Percentiles rank a stretch among this genome's conserved stretches.
Conservation (phyloP, 2,888 invertebrate genomes). For the Maniola hyperantus region DNA sequence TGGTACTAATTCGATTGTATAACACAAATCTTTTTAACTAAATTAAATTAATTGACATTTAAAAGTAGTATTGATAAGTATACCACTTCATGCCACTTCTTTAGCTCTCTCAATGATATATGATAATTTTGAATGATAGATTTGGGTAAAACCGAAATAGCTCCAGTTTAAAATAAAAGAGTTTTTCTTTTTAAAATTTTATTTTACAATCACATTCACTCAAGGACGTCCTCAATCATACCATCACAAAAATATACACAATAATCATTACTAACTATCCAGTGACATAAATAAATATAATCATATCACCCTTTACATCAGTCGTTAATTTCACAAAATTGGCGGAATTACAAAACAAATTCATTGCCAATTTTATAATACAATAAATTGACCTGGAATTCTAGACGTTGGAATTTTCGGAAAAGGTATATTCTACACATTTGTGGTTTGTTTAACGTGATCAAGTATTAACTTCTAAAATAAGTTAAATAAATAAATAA, state of each 20-base stretch:
- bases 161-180: conserved; percentile 23
- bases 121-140: too few relatives aligned
- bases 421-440: conserved; percentile 45
- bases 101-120: background rate
- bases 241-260: conserved; percentile 72
- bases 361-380: conserved; percentile 56
- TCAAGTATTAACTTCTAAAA: conserved; percentile 72
- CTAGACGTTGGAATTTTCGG: conserved; percentile 36
- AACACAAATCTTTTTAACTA: too few relatives aligned
- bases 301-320: conserved; percentile 81
- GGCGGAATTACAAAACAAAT: conserved; percentile 65
- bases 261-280: conserved; percentile 66
- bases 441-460: conserved; percentile 50
- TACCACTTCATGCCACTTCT: background rate
- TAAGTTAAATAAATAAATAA: conserved; percentile 79
- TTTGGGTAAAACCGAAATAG: background rate
- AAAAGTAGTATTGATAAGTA: background rate
- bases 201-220: conserved; percentile 76
- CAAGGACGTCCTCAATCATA: conserved; percentile 81
- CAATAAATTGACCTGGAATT: conserved; percentile 17
- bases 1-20: background rate
- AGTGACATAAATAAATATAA: conserved; percentile 67
- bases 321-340: conserved; percentile 70
- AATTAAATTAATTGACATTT: too few relatives aligned
- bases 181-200: conserved; percentile 53